Evolutionary conservation across 2,797 vertebrate genomes (phyloP), one percentile per base, ranked within the genome.

Genomic region (Macropus fuliginosus): DNA sequence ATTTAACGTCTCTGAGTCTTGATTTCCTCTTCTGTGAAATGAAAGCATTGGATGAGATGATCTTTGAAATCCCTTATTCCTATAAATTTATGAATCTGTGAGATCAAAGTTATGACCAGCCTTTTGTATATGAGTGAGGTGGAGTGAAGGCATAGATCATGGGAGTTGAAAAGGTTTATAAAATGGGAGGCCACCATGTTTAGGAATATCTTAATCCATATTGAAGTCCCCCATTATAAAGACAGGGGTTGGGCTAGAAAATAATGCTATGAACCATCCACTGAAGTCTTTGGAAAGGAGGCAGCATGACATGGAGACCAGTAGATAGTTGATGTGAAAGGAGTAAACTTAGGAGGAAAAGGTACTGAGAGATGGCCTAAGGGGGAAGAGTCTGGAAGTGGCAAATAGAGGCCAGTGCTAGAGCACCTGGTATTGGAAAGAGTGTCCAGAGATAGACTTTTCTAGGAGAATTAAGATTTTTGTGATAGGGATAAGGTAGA

Each of bases 1-100:
- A 34, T 40, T 27, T 91, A 54, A 54, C 10, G 40, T 94, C 21
- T 9, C 27, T 57, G 56, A 57, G 56, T 57, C 56, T 57, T 57
- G 56, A 46, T 52, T 27, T 92, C 28, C 87, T 94, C 34, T 16
- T 91, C 46, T 89, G 31, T 94, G n/a, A 96, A 90, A 90, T 57
- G 55, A 54, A 94, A 46, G 21, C 40, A 52, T 52, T 92, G 54
- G 66, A 11, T 46, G 29, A 56, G 16, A 59, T 29, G 3, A 27
- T 18, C 66, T 93, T 8, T n/a, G 91, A 89, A 56, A 14, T 62
- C 21, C 34, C 29, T 74, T 34, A 54, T 93, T 92, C 87, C 55
- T 62, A 62, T 74, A 74, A 40, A 24, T 74, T 8, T 74, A 40
- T 21, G 66, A 40, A 21, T n/a, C 62, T 74, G 62, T 74, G 62